These are phyloP conservation scores for Actenoides lindsayi DNA, from an alignment of 2,113 vertebrate species.

Conservation along the genomic window DNA sequence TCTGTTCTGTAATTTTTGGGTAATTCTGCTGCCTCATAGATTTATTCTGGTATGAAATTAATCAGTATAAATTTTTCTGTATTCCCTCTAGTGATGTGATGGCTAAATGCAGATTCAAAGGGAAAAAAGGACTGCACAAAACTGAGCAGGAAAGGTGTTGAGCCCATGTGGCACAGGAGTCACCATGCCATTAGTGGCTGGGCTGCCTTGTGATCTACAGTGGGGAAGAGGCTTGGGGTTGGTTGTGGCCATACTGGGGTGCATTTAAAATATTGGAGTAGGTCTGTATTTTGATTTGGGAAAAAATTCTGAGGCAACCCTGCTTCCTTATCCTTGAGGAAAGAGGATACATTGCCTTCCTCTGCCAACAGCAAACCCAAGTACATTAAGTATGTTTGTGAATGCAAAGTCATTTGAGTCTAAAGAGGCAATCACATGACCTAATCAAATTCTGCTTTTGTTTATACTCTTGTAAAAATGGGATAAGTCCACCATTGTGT, in stretches of 20 bases:
- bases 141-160: not conserved
- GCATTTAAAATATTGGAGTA: not conserved
- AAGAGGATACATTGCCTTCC: not conserved
- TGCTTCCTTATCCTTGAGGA: not conserved
- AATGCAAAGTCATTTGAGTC: not conserved
- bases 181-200: not conserved
- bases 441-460: conserved; percentile 35
- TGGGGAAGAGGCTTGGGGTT: not conserved
- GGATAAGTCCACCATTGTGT: not conserved
- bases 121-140: not conserved
- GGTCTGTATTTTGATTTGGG: not conserved
- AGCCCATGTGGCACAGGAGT: not conserved
- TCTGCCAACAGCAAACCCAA: not conserved
- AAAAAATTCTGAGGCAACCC: not conserved
- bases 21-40: not conserved
- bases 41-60: not conserved
- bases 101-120: not conserved
- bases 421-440: not conserved
- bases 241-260: not conserved
- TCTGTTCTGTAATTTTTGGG: not conserved
- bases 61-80: not conserved
- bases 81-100: not conserved
- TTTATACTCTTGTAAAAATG: not conserved
- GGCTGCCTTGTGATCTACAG: not conserved
- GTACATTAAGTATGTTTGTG: not conserved